A percentile compares a stretch with the other conserved stretches of the same genome.
Evolutionary conservation across 2,797 vertebrate species (phyloP).

Genomic region (Sebastes cheni): DNA sequence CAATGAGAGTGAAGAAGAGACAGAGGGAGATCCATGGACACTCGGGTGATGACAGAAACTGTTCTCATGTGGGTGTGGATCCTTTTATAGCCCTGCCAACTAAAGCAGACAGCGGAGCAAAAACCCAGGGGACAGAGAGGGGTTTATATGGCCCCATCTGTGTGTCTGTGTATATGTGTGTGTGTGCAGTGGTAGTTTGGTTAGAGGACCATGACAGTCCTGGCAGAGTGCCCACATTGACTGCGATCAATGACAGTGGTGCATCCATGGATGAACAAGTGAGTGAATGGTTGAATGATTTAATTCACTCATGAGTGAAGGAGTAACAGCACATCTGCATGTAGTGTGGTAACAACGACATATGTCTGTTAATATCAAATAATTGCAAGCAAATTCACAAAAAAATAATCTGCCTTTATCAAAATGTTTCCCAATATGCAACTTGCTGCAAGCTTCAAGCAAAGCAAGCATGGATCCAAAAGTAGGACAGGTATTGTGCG

Average conservation of each 20-base stretch:
- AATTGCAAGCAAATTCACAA: neutral
- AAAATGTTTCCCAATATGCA: neutral
- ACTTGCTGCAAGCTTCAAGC: constrained; percentile 19
- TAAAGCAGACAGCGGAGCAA: constrained; percentile 72
- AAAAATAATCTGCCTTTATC: neutral
- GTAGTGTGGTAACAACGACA: neutral
- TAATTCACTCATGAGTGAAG: constrained; percentile 39
- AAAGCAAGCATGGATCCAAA: constrained; percentile 36
- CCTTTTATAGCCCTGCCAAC: constrained; percentile 75
- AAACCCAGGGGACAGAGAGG: constrained; percentile 61
- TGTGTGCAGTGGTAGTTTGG: constrained; percentile 20
- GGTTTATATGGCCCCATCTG: constrained; percentile 64
- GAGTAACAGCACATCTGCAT: constrained; percentile 19
- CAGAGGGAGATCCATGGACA: constrained; percentile 57
- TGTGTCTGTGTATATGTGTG: constrained; percentile 15
- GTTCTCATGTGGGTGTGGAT: constrained; percentile 74
- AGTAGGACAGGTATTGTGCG: constrained; percentile 62
- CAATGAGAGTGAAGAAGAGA: constrained; percentile 47
- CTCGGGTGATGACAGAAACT: constrained; percentile 70
- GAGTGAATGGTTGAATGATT: constrained; percentile 40
- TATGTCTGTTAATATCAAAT: constrained; percentile 8
- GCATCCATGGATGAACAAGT: constrained; percentile 21
- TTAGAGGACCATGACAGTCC: constrained; percentile 51
- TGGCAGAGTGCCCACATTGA: constrained; percentile 57
- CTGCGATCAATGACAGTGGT: constrained; percentile 50